These are phyloP conservation scores for Spheniscus mendiculus DNA, from an alignment of 2,113 vertebrate species.

Conservation along the genomic window DNA sequence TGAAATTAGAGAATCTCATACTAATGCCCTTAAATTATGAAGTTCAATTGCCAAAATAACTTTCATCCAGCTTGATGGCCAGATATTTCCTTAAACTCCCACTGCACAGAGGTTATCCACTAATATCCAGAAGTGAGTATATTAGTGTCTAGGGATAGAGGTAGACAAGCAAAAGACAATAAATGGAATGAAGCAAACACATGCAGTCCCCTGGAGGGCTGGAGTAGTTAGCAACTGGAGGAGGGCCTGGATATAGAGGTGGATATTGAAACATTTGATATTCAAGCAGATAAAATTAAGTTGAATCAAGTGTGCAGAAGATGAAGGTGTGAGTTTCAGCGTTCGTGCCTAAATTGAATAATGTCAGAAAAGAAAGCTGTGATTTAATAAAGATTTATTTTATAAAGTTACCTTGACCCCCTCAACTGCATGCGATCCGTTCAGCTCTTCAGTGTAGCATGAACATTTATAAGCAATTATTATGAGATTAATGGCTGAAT, in stretches of 20 bases:
- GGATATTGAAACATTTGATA: constrained; percentile 25
- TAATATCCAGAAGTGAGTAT: constrained; percentile 37
- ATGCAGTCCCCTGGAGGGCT: constrained; percentile 7
- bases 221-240: constrained; percentile 28
- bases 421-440: constrained; percentile 26
- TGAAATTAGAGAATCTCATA: constrained; percentile 4
- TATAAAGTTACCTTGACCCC: constrained; percentile 33
- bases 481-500: constrained; percentile 64
- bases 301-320: constrained; percentile 37
- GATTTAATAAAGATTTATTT: constrained; percentile 55
- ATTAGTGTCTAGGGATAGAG: constrained; percentile 26
- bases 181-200: constrained; percentile 53
- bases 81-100: constrained; percentile 43
- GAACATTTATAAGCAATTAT: constrained; percentile 67
- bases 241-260: constrained; percentile 19
- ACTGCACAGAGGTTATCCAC: constrained; percentile 13
- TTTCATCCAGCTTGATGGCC: background rate
- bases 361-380: constrained; percentile 33
- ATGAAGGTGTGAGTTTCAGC: constrained; percentile 27
- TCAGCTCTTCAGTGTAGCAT: constrained; percentile 52
- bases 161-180: constrained; percentile 45
- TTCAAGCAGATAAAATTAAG: constrained; percentile 37
- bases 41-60: constrained; percentile 48
- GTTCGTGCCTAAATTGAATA: constrained; percentile 31
- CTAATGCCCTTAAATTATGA: constrained; percentile 3